Conservation (phyloP, 2,113 vertebrate species). For the Megaceryle maxima region DNA sequence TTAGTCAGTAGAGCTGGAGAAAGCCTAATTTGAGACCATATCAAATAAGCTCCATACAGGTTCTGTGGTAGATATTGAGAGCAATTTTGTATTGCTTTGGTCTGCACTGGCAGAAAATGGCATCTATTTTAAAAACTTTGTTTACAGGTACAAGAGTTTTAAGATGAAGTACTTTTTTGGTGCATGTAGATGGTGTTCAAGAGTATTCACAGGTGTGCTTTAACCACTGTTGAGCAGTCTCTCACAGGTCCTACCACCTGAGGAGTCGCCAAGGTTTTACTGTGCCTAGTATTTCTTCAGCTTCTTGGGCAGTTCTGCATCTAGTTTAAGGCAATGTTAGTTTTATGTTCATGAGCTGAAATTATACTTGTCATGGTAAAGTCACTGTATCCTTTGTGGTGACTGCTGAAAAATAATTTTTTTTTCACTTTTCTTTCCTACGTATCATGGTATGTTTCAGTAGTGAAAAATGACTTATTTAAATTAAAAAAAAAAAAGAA, state of each 20-base stretch:
- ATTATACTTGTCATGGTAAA: background rate
- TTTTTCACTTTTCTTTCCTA: slow-evolving; percentile 1
- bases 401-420: background rate
- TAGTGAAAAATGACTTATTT: background rate
- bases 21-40: background rate
- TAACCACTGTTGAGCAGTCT: background rate
- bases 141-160: background rate
- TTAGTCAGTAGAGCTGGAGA: background rate
- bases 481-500: background rate
- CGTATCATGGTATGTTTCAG: background rate
- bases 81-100: background rate
- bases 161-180: background rate
- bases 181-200: background rate
- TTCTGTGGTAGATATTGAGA: background rate
- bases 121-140: background rate
- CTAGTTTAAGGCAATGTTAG: background rate
- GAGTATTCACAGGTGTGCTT: background rate
- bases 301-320: background rate
- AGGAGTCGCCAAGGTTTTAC: background rate
- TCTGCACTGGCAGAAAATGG: background rate
- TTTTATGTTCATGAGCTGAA: background rate
- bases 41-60: background rate
- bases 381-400: background rate
- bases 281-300: background rate
- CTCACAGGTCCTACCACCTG: background rate